Percentiles rank a stretch among this genome's conserved stretches.
phyloP scores from a whole-genome alignment of 2,888 invertebrate genomes.

The Alentia gelatinosa region DNA sequence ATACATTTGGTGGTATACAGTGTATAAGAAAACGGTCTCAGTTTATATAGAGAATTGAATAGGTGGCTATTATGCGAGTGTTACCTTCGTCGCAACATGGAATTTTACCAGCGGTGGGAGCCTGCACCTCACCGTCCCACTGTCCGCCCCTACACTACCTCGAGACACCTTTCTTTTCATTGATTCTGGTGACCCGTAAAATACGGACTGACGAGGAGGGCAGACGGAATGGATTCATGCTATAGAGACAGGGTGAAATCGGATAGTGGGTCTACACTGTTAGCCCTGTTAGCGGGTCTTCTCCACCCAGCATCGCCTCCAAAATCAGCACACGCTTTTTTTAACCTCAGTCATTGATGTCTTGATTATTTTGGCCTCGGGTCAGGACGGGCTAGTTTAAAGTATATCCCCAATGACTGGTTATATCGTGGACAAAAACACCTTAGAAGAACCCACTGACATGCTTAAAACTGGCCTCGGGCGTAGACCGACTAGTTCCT shows the following conservation, averaged over 20 bases:
- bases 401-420: neutral
- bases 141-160: no score
- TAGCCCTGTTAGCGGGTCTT: neutral
- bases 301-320: neutral
- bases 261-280: neutral
- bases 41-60: no score
- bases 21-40: no score
- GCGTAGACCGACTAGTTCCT: neutral
- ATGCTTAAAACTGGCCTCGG: neutral
- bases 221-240: neutral
- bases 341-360: neutral
- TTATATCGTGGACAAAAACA: neutral
- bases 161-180: slow-evolving; percentile 6
- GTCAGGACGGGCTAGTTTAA: neutral
- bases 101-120: no score
- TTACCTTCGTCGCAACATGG: no score
- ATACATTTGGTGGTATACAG: no score
- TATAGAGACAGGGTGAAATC: neutral
- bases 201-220: neutral
- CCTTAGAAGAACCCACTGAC: neutral
- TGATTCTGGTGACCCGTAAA: neutral
- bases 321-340: neutral
- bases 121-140: no score
- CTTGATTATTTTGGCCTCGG: slow-evolving; percentile 31
- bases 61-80: no score